Evolutionary conservation across 2,797 vertebrate genomes (phyloP).

Genomic region (Sebastes baramenuke): DNA sequence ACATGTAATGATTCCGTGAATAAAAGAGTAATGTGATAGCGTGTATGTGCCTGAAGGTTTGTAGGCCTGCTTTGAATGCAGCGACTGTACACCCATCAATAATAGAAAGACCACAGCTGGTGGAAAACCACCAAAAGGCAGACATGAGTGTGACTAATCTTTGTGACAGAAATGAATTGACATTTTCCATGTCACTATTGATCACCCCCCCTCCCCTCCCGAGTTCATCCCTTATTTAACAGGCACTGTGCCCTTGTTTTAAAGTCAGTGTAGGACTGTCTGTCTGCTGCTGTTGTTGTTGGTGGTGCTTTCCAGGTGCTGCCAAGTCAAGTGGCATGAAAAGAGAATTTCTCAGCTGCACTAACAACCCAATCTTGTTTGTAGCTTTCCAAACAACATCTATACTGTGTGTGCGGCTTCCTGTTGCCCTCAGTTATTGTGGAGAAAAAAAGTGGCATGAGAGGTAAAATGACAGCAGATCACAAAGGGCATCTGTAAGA

Average conservation of each 20-base stretch:
- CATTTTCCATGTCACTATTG: constrained; percentile 57
- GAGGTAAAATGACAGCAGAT: constrained; percentile 1
- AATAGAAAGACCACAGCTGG: constrained; percentile 28
- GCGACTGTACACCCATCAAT: constrained; percentile 35
- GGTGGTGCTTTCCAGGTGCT: constrained; percentile 3
- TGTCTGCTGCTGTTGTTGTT: neutral
- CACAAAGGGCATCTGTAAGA: neutral
- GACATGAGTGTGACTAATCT: constrained; percentile 49
- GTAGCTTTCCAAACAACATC: constrained; percentile 4
- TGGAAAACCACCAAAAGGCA: constrained; percentile 45
- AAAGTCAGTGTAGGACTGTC: neutral
- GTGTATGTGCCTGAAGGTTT: neutral
- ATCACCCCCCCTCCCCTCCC: neutral
- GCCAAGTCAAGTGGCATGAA: constrained; percentile 14
- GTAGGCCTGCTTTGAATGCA: constrained; percentile 9
- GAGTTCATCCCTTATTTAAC: constrained; percentile 2
- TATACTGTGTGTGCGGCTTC: neutral
- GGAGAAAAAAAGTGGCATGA: neutral
- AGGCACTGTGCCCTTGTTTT: constrained; percentile 13
- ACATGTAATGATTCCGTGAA: neutral
- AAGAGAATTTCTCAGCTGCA: neutral
- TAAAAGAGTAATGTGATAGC: neutral
- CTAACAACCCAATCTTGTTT: neutral
- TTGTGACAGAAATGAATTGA: constrained; percentile 57
- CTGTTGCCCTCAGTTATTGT: neutral